Evolutionary conservation across 1,140 invertebrate genomes (phyloP).

Genomic region (Euwallacea fornicatus): DNA sequence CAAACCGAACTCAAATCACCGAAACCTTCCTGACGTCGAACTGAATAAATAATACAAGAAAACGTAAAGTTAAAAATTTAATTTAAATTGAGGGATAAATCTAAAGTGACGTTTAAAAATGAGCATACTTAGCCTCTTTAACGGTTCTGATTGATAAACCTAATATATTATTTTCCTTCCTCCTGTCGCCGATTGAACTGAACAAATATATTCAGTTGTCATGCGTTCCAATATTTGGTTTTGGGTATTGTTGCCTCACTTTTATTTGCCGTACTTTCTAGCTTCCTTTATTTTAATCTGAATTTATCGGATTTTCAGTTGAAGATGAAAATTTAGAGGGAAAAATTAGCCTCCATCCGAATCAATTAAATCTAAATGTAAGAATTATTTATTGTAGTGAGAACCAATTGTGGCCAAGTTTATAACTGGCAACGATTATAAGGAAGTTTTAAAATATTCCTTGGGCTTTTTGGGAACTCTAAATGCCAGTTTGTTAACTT

Average conservation of each 20-base stretch:
- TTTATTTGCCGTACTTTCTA: too few relatives aligned
- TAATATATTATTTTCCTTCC: slow-evolving; percentile 29
- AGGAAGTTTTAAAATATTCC: slow-evolving; percentile 22
- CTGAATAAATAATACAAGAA: slow-evolving; percentile 16
- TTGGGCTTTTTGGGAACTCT: slow-evolving; percentile 19
- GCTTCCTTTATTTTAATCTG: too few relatives aligned
- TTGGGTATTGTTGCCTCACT: background rate
- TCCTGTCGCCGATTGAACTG: slow-evolving; percentile 15
- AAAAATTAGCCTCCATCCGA: background rate
- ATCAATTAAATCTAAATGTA: slow-evolving; percentile 19
- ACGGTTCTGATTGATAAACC: slow-evolving; percentile 33
- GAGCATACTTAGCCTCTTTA: slow-evolving; percentile 30
- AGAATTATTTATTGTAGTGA: slow-evolving; percentile 23
- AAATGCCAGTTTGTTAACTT: slow-evolving; percentile 29
- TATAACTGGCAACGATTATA: slow-evolving; percentile 26
- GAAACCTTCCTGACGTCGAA: background rate
- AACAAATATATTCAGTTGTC: slow-evolving; percentile 16
- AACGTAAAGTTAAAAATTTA: slow-evolving; percentile 20
- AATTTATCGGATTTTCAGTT: background rate
- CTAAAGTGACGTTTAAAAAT: slow-evolving; percentile 27
- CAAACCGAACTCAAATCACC: slow-evolving; percentile 11
- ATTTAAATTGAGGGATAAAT: slow-evolving; percentile 26
- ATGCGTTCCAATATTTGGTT: background rate
- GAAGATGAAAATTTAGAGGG: slow-evolving; percentile 1
- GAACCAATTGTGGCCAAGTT: slow-evolving; percentile 17